Evolutionary conservation across 64 coral and sea anemone species (phyloP).

Genomic region (Porites lutea): DNA sequence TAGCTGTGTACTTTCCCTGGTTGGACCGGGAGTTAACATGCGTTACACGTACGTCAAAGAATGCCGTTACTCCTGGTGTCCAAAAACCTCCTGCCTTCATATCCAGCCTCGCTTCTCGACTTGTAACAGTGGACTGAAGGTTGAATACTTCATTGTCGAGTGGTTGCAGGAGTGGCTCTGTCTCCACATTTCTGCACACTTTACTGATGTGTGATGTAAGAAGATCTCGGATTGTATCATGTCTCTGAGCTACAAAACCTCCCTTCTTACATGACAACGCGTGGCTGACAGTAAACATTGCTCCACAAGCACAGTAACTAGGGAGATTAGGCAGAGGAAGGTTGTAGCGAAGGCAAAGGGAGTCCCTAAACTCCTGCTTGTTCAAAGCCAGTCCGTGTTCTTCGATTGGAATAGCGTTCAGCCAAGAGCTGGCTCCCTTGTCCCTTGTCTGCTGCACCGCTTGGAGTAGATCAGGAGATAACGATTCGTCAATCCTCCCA

Average conservation of each 20-base stretch:
- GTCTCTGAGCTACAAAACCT: too few species aligned
- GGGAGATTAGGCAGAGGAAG: too few species aligned
- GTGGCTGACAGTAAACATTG: too few species aligned
- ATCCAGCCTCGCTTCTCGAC: too few species aligned
- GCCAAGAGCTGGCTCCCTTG: too few species aligned
- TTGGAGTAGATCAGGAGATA: too few species aligned
- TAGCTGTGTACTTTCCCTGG: slow-evolving; percentile 64
- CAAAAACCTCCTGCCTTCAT: slow-evolving; percentile 11
- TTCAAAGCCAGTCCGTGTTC: too few species aligned
- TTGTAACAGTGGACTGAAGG: slow-evolving; percentile 23
- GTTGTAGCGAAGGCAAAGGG: too few species aligned
- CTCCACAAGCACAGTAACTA: too few species aligned
- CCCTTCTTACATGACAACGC: too few species aligned
- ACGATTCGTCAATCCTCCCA: not conserved
- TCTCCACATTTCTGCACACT: slow-evolving; percentile 64
- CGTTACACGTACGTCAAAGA: slow-evolving; percentile 87
- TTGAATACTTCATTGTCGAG: slow-evolving; percentile 55
- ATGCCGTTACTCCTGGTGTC: slow-evolving; percentile 75
- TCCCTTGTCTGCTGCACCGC: not conserved
- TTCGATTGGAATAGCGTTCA: too few species aligned
- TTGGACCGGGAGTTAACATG: slow-evolving; percentile 88
- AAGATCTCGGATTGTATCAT: not conserved
- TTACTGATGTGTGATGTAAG: slow-evolving; percentile 34
- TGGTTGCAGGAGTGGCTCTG: slow-evolving; percentile 55
- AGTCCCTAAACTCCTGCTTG: too few species aligned